Evolutionary conservation across 2,113 vertebrate genomes (phyloP).

Genomic region (Takifugu bimaculatus): DNA sequence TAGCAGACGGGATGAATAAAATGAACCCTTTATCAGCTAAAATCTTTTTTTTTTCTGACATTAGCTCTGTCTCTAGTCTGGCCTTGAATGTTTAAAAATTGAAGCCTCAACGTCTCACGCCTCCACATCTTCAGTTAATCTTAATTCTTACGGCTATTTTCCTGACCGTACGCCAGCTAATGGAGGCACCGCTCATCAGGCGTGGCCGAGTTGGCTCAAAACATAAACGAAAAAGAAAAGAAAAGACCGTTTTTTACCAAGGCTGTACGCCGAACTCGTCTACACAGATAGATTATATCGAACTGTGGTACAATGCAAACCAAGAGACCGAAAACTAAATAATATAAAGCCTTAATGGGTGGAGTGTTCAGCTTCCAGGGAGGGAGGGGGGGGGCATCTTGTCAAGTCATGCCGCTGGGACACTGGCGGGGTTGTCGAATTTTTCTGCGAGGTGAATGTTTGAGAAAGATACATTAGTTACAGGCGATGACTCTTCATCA

Average conservation of each 20-base stretch:
- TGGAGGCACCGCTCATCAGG: background rate
- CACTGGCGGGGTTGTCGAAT: too few species aligned
- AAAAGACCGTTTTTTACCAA: slow-evolving; percentile 33
- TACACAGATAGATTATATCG: slow-evolving; percentile 55
- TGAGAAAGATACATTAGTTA: too few species aligned
- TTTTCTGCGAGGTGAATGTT: too few species aligned
- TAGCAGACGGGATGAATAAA: slow-evolving; percentile 54
- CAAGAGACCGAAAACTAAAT: slow-evolving; percentile 58
- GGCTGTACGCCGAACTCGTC: slow-evolving; percentile 50
- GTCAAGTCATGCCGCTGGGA: slow-evolving; percentile 59
- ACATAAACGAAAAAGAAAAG: slow-evolving; percentile 1
- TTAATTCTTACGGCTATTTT: background rate
- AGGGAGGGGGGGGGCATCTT: slow-evolving; percentile 43
- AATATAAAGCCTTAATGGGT: slow-evolving; percentile 56
- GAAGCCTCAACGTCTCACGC: slow-evolving; percentile 34
- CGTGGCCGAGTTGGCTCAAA: slow-evolving; percentile 29
- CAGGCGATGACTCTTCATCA: slow-evolving; percentile 24
- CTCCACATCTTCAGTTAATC: slow-evolving; percentile 18
- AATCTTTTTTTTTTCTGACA: slow-evolving; percentile 22
- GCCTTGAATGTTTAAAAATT: slow-evolving; percentile 16
- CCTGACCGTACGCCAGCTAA: too few species aligned
- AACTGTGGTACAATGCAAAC: slow-evolving; percentile 54
- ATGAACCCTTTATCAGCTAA: slow-evolving; percentile 40
- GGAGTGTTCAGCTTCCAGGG: slow-evolving; percentile 55
- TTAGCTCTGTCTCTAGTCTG: slow-evolving; percentile 17